Evolutionary conservation across 2,113 vertebrate genomes (phyloP).

Genomic region (Andinoacara biseriatus): DNA sequence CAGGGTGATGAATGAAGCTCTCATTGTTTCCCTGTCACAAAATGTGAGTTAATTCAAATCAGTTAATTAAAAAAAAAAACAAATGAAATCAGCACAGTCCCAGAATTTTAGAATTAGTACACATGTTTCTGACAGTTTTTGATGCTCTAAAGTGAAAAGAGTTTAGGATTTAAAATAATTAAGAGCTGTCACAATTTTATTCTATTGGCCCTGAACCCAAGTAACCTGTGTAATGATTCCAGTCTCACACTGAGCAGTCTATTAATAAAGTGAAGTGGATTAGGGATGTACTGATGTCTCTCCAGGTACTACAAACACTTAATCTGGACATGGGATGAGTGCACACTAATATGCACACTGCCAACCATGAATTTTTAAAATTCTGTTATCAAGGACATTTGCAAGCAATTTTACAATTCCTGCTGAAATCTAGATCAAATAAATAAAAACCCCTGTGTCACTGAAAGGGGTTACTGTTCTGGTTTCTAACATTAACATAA

Average conservation of each 20-base stretch:
- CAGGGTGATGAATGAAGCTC: not conserved
- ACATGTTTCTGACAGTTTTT: not conserved
- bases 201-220: not conserved
- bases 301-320: conserved; percentile 22
- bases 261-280: conserved; percentile 65
- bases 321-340: not conserved
- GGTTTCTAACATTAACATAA: not conserved
- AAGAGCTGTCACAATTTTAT: not conserved
- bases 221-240: conserved; percentile 20
- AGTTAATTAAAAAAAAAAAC: not conserved
- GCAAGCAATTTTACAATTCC: not conserved
- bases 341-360: not conserved
- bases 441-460: not conserved
- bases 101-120: not conserved
- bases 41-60: not conserved
- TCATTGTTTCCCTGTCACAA: not conserved
- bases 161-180: not conserved
- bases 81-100: not conserved
- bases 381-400: not conserved
- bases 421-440: not conserved
- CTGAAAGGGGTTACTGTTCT: not conserved
- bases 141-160: not conserved
- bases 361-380: not conserved
- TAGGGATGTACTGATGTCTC: conserved; percentile 24
- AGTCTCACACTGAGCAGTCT: conserved; percentile 26